Base-by-base conservation (phyloP, 2,113 vertebrate species). In the Dasypus novemcinctus region DNA sequence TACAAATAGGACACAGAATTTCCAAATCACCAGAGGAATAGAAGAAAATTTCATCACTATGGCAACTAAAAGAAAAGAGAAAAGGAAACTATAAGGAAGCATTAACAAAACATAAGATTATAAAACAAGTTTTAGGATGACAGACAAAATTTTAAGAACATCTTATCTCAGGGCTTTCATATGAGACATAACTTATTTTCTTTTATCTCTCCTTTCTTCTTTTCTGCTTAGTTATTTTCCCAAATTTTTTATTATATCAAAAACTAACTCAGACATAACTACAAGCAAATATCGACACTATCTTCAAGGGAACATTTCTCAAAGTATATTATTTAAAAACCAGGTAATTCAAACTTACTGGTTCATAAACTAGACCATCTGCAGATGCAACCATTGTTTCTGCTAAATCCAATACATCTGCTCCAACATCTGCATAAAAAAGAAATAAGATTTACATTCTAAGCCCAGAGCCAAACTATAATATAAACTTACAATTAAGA, bases 371-470 rank as follows among this genome's bases (percentile, higher is more conserved):
- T 23, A 99, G 98, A 29, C 99, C 99, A 96, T 99, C 99, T 83
- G 99, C 99, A 68, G 99, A 99, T 46, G 98, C 98, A 0, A 99
- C 99, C 99, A 99, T 99, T 21, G 99, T 99, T 98, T 99, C 99
- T 90, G 99, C 99, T 94, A 99, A 98, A 98, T 99, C 99, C 94
- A 99, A 97, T 78, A 99, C 99, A 98, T 99, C 99, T 74, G 99
- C 99, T 54, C 99, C 99, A 23, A 99, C 98, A 98, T 99, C 99
- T 99, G 83, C 86, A 97, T 90, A 43, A 94, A 97, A 69, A 91
- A 68, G 18, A 87, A 74, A 64, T 68, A 79, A 90, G 63, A 82
- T 91, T 95, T 80, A 94, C 2, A 89, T 54, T 89, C 57, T 59
- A 36, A 33, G 69, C 1, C 80, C 18, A 80, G 18, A 83, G 29